Conservation (phyloP, 2,113 vertebrate species). For the Natator depressus region DNA sequence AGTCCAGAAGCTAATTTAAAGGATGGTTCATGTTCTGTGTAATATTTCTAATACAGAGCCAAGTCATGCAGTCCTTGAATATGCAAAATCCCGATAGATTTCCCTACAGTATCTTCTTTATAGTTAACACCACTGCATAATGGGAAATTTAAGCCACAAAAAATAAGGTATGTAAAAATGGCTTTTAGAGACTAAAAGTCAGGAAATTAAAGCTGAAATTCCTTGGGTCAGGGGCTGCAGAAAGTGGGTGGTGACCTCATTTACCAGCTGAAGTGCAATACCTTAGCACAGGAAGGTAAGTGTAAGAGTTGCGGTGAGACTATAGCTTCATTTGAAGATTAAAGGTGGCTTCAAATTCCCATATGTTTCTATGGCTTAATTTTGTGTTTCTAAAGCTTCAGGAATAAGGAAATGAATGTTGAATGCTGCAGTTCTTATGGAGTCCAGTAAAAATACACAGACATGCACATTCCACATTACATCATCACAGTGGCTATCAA, state of each 20-base stretch:
- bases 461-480: background rate
- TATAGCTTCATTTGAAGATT: background rate
- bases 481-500: background rate
- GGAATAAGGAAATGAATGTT: background rate
- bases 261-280: background rate
- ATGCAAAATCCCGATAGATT: background rate
- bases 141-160: background rate
- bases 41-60: background rate
- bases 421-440: background rate
- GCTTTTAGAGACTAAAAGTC: background rate
- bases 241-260: background rate
- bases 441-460: background rate
- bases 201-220: background rate
- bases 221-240: background rate
- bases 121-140: background rate
- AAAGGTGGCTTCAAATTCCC: background rate
- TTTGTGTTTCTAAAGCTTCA: background rate
- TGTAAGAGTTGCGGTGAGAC: background rate
- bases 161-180: background rate
- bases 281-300: background rate
- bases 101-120: background rate
- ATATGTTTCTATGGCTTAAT: background rate
- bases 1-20: background rate
- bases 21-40: background rate
- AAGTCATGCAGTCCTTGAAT: background rate